Conservation (phyloP, 2,797 vertebrate genomes). For the Fringilla coelebs region DNA sequence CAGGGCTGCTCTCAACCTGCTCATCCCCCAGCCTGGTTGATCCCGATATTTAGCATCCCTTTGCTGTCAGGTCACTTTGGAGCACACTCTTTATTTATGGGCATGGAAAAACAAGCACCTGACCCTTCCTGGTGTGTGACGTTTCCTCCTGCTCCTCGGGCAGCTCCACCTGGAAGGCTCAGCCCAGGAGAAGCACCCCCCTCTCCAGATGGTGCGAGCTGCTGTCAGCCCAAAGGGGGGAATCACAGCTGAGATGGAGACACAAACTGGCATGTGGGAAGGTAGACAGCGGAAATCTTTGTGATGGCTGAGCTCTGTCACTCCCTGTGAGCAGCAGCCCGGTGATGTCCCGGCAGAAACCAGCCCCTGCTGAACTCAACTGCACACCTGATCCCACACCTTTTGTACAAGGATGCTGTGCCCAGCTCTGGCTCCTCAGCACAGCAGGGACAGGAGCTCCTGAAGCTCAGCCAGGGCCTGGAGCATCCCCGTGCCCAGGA, state of each 20-base stretch:
- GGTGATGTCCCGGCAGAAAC: not conserved
- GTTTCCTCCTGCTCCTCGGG: not conserved
- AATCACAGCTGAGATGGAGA: not conserved
- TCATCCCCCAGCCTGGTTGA: not conserved
- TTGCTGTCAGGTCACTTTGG: not conserved
- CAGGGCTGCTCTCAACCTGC: not conserved
- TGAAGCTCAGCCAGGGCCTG: not conserved
- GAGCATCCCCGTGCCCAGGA: rapidly evolving
- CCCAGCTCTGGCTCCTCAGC: not conserved
- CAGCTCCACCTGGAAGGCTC: not conserved
- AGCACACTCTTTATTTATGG: not conserved
- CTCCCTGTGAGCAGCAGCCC: not conserved
- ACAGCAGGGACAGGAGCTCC: not conserved
- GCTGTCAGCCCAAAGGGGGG: not conserved
- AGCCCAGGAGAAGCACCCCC: not conserved
- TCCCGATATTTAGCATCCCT: not conserved
- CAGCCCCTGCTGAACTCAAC: not conserved
- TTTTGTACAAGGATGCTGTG: not conserved
- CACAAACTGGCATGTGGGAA: not conserved
- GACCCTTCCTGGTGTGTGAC: not conserved
- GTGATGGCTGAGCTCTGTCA: not conserved
- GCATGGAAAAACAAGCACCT: not conserved
- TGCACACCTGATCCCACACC: not conserved
- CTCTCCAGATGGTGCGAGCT: slow-evolving; percentile 12
- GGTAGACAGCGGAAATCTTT: not conserved